Conservation (phyloP, 2,797 vertebrate genomes). For the Erpetoichthys calabaricus region DNA sequence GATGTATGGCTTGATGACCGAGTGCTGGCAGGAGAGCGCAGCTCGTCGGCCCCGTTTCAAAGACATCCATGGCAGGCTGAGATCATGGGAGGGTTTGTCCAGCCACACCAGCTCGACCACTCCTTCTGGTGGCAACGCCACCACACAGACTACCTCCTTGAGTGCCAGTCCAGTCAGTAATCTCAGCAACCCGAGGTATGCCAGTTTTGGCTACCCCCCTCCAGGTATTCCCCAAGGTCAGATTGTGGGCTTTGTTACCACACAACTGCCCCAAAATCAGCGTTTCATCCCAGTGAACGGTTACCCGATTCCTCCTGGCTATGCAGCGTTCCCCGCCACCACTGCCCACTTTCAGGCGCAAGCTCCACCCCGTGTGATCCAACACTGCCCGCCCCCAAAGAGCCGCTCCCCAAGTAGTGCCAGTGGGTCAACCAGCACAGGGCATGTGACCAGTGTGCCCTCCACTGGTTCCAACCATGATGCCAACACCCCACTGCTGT, state of each 20-base stretch:
- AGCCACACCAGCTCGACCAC: conserved; percentile 93
- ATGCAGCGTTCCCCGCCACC: conserved; percentile 73
- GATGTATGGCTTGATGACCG: conserved; percentile 86
- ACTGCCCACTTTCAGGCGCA: conserved; percentile 64
- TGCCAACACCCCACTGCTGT: conserved; percentile 86
- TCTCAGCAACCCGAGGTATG: conserved; percentile 83
- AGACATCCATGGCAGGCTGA: conserved; percentile 75
- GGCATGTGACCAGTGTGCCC: conserved; percentile 81
- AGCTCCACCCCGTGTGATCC: conserved; percentile 70
- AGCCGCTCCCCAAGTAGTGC: conserved; percentile 95
- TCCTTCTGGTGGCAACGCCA: conserved; percentile 87
- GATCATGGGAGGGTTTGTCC: conserved; percentile 87
- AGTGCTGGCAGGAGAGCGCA: conserved; percentile 93
- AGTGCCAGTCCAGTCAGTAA: conserved; percentile 94
- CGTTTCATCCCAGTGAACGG: conserved; percentile 91
- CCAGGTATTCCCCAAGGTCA: conserved; percentile 68
- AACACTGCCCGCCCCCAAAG: conserved; percentile 91
- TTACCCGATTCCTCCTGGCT: conserved; percentile 84
- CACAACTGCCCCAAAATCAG: conserved; percentile 69
- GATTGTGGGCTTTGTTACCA: conserved; percentile 70
- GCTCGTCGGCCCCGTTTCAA: conserved; percentile 82
- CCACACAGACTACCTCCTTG: conserved; percentile 93
- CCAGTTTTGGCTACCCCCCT: conserved; percentile 78
- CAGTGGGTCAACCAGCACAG: conserved; percentile 93
- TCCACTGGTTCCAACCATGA: conserved; percentile 94